Base-by-base conservation (phyloP, 2,113 vertebrate genomes). In the Atractosteus spatula region DNA sequence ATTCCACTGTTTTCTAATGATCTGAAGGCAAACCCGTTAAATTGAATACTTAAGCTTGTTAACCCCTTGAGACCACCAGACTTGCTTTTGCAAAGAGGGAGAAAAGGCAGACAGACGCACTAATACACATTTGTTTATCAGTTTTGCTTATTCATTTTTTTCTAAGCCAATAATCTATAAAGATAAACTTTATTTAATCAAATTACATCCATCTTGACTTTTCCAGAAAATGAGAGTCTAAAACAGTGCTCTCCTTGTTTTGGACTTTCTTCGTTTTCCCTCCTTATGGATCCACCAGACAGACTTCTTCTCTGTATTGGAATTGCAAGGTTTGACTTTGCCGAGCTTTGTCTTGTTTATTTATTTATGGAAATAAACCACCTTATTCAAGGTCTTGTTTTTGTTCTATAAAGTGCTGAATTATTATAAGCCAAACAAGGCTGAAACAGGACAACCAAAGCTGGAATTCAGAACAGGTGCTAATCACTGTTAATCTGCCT, bases 1-100 rank as follows among this genome's bases (percentile, higher is more conserved):
- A 80, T 88, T 80, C 78, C 81, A 79, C 81, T 80, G 80, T 79
- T 85, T 87, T 82, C 83, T 88, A 85, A 91, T 83, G 86, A 89
- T 87, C 80, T 74, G 62, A 77, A 82, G 74, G 80, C 78, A 70
- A 73, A 74, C 71, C 74, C 78, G 77, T 79, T 83, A 81, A 88
- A 85, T 86, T 74, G 81, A 86, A 83, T 81, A 83, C 78, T 77
- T 76, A 71, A 77, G 79, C 75, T 55, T 16, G 84, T 78, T 81
- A 82, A 83, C 78, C 85, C 81, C 78, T 0, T 56, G 80, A 82
- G 85, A 73, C 69, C 2, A 74, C 74, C 79, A 55, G 72, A 76
- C 75, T 79, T 76, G 69, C 82, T 84, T 81, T 82, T 76, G 75
- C 17, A 73, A 76, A 66, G 55, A 41, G 65, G 8, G 14, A 65